Evolutionary conservation across 2,797 vertebrate species (phyloP), one percentile per base, ranked within the genome.

Genomic region (Antrozous pallidus): DNA sequence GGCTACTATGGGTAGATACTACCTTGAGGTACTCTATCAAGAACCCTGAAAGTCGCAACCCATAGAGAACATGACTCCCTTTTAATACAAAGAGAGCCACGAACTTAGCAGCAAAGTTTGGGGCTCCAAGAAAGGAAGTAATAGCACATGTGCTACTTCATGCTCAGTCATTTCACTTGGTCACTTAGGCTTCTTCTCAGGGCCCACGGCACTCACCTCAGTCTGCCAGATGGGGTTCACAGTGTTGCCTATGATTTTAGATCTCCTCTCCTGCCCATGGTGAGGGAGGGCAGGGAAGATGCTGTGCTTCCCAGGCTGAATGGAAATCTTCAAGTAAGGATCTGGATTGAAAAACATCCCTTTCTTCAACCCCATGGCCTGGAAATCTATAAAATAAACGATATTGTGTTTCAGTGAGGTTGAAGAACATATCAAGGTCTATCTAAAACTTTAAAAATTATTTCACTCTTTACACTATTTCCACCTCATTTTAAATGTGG

Each of bases 281-380:
- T 99, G 99, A 31, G 99, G 99, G 95, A 99, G 98, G 0, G 99
- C 99, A 4, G 99, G 99, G 97, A 99, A 99, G 98, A 99, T 99
- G 98, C 99, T 99, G 70, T 99, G 99, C 84, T 99, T 99, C 47
- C 99, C 99, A 11, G 99, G 99, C 97, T 99, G 99, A 95, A 99
- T 99, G 88, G 99, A 99, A 96, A 99, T 99, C 98, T 99, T 99
- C 97, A 99, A 98, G 93, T 99, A 99, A 14, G 99, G 99, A 90
- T 99, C 99, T 2, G 99, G 99, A 96, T 99, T 99, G 97, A 99
- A 99, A 98, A 99, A 99, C 99, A 99, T 99, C 45, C 99, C 99
- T 97, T 99, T 99, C 98, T 99, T 99, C 97, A 99, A 97, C 56
- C 99, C 99, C 93, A 99, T 98, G 20, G 99, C 99, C 97, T 99